Conservation (phyloP, 2,888 invertebrate genomes). For the Operophtera brumata region DNA sequence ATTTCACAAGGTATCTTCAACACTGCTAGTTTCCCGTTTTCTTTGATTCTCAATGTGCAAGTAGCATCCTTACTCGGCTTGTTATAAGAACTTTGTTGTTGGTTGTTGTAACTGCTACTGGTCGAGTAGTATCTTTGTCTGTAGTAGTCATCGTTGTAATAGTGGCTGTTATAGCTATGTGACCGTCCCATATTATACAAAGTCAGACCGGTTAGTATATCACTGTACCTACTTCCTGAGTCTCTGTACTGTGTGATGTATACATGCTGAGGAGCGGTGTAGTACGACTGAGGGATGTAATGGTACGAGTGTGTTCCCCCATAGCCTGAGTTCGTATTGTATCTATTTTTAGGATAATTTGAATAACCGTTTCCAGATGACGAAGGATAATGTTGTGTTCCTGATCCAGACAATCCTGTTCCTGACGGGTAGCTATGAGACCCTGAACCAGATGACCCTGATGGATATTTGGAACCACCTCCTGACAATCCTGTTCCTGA, state of each 20-base stretch:
- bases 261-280: constrained; percentile 61
- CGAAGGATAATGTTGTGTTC: constrained; percentile 14
- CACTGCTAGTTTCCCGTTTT: constrained; percentile 50
- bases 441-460: neutral
- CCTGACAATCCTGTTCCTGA: constrained; percentile 25
- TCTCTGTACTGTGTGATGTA: constrained; percentile 65
- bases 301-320: constrained; percentile 7
- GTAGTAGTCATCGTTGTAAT: constrained; percentile 70
- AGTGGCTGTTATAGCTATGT: constrained; percentile 56
- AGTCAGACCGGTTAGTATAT: constrained; percentile 65
- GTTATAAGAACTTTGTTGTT: constrained; percentile 23
- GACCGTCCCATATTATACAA: constrained; percentile 71
- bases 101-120: constrained; percentile 2
- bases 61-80: constrained; percentile 50
- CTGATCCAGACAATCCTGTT: constrained; percentile 32
- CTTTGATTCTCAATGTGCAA: constrained; percentile 60
- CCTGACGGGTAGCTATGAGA: constrained; percentile 10
- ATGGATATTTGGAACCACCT: constrained; percentile 9
- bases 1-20: constrained; percentile 72
- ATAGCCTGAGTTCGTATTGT: constrained; percentile 31
- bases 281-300: constrained; percentile 41
- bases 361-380: constrained; percentile 14
- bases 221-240: constrained; percentile 64
- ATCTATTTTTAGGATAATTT: constrained; percentile 25
- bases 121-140: constrained; percentile 50